Conservation (phyloP, 53 echinoderm and acorn worm species). For the Holothuria leucospilota region DNA sequence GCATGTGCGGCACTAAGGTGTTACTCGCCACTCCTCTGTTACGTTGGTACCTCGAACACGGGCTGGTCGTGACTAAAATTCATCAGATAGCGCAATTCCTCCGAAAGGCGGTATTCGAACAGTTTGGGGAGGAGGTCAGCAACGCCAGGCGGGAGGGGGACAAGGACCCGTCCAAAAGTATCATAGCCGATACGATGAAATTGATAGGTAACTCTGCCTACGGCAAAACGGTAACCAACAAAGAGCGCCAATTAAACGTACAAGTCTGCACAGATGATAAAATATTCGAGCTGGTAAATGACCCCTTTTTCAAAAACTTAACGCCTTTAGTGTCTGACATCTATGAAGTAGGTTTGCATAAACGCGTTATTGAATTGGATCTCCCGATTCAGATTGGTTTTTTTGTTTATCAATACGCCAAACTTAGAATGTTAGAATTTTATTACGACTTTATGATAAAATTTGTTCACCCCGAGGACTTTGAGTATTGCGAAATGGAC, state of each 20-base stretch:
- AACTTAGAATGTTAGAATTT: not conserved
- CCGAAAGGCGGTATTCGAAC: not conserved
- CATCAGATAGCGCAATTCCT: conserved; percentile 14
- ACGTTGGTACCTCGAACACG: conserved; percentile 54
- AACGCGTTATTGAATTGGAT: not conserved
- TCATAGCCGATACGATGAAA: conserved; percentile 69
- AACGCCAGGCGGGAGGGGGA: conserved; percentile 60
- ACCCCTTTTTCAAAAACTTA: too few species aligned
- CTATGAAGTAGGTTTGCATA: not conserved
- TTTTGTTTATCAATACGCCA: conserved; percentile 9
- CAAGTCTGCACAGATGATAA: too few species aligned
- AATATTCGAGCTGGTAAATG: too few species aligned
- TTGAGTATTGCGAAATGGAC: too few species aligned
- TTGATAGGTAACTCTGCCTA: conserved; percentile 67
- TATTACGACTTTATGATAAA: not conserved
- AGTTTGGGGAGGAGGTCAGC: conserved; percentile 53
- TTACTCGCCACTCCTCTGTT: conserved; percentile 33
- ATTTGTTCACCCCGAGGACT: too few species aligned
- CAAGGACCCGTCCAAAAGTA: conserved; percentile 23
- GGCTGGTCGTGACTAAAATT: conserved; percentile 27
- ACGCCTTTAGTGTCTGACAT: conserved; percentile 2
- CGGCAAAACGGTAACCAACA: conserved; percentile 61
- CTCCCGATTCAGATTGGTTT: not conserved
- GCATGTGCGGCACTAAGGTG: not conserved
- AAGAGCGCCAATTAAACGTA: conserved; percentile 6